Conservation (phyloP, 2,888 invertebrate genomes). For the Drosophila niveifrons region DNA sequence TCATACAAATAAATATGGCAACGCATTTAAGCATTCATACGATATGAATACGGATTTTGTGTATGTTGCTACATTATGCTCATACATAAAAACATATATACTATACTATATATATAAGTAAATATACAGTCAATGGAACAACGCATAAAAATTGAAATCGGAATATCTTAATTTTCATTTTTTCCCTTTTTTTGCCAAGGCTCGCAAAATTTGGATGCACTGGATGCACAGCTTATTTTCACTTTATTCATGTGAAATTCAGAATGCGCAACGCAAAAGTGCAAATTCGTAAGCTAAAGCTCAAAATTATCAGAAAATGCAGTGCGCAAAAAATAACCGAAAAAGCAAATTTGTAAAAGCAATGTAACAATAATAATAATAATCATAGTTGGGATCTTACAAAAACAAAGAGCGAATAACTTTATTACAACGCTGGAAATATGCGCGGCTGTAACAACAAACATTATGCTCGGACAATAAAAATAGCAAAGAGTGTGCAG, state of each 20-base stretch:
- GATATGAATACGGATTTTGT: constrained; percentile 1
- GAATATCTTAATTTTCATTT: constrained; percentile 7
- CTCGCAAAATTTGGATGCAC: constrained; percentile 1
- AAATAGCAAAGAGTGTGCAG: not conserved
- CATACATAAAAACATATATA: not conserved
- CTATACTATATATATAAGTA: not conserved
- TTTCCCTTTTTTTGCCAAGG: not conserved
- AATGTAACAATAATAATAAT: constrained; percentile 45
- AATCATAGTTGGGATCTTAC: constrained; percentile 43
- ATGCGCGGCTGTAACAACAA: constrained; percentile 47
- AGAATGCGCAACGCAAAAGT: constrained; percentile 4
- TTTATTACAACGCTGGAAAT: constrained; percentile 33
- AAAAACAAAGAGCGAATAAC: constrained; percentile 37
- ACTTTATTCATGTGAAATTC: constrained; percentile 14
- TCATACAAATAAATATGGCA: constrained; percentile 41
- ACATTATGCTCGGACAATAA: constrained; percentile 19
- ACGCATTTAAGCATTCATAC: constrained; percentile 1
- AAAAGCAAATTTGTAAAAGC: constrained; percentile 29
- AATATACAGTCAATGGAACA: not conserved
- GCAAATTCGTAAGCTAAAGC: constrained; percentile 23
- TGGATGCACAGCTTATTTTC: constrained; percentile 4
- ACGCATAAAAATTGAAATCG: constrained; percentile 1
- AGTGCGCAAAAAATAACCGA: constrained; percentile 8
- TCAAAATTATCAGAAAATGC: constrained; percentile 2
- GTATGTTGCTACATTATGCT: not conserved